A percentile compares a stretch with the other conserved stretches of the same genome.
phyloP scores from a whole-genome alignment of 2,888 invertebrate species.

The Chrysolina haemoptera region DNA sequence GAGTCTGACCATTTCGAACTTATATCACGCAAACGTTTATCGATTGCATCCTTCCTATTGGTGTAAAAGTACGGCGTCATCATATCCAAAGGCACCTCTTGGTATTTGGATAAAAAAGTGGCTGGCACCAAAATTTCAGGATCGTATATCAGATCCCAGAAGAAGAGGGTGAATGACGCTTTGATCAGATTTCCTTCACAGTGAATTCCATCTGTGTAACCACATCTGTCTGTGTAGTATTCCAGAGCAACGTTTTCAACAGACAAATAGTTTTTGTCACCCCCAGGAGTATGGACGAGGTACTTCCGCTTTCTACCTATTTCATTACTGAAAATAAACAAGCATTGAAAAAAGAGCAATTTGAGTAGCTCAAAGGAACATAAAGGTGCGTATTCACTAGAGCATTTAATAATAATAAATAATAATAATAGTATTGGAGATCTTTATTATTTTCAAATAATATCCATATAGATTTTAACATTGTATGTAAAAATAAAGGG shows the following conservation, averaged over 20 bases:
- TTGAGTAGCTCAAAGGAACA: not conserved
- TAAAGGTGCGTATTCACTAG: too few species aligned
- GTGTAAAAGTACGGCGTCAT: constrained; percentile 77
- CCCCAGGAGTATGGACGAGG: constrained; percentile 57
- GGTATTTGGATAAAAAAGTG: constrained; percentile 74
- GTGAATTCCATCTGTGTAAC: constrained; percentile 70
- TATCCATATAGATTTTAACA: too few species aligned
- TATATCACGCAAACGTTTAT: constrained; percentile 71
- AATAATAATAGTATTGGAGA: too few species aligned
- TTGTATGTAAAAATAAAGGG: too few species aligned
- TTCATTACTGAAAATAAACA: constrained; percentile 52
- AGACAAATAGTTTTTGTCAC: constrained; percentile 67
- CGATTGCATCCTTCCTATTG: constrained; percentile 75
- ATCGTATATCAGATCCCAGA: constrained; percentile 85
- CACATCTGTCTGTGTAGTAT: constrained; percentile 68
- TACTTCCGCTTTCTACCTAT: constrained; percentile 64
- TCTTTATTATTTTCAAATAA: too few species aligned
- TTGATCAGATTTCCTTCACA: constrained; percentile 63
- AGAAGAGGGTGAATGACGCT: constrained; percentile 69
- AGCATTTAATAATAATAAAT: too few species aligned
- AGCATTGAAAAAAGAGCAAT: too few species aligned
- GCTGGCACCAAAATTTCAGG: constrained; percentile 68
- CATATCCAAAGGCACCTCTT: constrained; percentile 81
- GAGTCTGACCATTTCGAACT: constrained; percentile 66
- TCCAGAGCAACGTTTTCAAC: constrained; percentile 75